Percentiles rank a stretch among this genome's conserved stretches.
Evolutionary conservation across 1,140 invertebrate species (phyloP).

Genomic region (Drosophila littoralis): DNA sequence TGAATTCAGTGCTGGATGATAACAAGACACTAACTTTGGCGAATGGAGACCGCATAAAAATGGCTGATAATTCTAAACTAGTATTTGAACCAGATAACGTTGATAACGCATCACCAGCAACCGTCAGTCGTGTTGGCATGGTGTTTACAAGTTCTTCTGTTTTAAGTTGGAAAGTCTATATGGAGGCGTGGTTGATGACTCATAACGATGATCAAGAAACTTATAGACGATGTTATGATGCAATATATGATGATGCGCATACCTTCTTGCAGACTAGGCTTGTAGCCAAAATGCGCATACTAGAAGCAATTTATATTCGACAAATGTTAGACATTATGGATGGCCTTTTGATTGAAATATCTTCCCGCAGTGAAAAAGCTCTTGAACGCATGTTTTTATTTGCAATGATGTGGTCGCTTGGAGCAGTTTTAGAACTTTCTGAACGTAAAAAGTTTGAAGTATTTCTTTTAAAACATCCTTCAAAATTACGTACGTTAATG

Average conservation of each 20-base stretch:
- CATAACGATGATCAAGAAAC: slow-evolving; percentile 84
- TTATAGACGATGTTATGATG: slow-evolving; percentile 90
- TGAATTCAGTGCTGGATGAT: slow-evolving; percentile 97
- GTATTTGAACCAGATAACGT: slow-evolving; percentile 97
- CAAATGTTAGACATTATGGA: slow-evolving; percentile 89
- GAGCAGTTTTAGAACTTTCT: slow-evolving; percentile 91
- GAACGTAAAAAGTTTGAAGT: slow-evolving; percentile 90
- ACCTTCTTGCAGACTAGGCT: slow-evolving; percentile 90
- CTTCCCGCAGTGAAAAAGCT: slow-evolving; percentile 85
- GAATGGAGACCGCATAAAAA: slow-evolving; percentile 95
- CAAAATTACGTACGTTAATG: slow-evolving; percentile 85
- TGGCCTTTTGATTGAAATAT: slow-evolving; percentile 86
- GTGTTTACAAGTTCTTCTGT: slow-evolving; percentile 96
- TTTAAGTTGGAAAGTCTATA: slow-evolving; percentile 90
- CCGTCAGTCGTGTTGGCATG: slow-evolving; percentile 96
- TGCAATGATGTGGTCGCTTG: slow-evolving; percentile 94
- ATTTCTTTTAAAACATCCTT: slow-evolving; percentile 88
- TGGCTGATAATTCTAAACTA: slow-evolving; percentile 94
- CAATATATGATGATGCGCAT: slow-evolving; percentile 90
- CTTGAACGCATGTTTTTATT: slow-evolving; percentile 91
- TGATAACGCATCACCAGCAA: slow-evolving; percentile 97
- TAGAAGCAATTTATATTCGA: slow-evolving; percentile 93
- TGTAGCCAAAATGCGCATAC: slow-evolving; percentile 91
- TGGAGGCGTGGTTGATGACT: slow-evolving; percentile 90
- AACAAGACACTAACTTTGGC: slow-evolving; percentile 95